Percentiles rank a stretch among this genome's conserved stretches.
phyloP scores from a whole-genome alignment of 2,888 invertebrate species.

The Aplocera efformata region DNA sequence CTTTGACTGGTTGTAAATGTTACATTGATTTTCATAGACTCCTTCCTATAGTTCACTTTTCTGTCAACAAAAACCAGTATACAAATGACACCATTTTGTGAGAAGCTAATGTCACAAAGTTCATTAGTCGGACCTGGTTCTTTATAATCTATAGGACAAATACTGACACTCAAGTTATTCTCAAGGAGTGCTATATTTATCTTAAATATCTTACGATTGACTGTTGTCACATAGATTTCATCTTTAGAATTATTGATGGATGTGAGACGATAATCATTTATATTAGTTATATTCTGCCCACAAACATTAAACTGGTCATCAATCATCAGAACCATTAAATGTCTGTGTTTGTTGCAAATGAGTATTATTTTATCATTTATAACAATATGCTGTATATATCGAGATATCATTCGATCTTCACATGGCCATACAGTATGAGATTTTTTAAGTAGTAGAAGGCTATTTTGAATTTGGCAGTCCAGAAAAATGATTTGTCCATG shows the following conservation, averaged over 20 bases:
- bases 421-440: conserved; percentile 45
- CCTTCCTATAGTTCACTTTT: conserved; percentile 48
- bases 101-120: conserved; percentile 44
- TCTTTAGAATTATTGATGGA: conserved; percentile 37
- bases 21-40: conserved; percentile 43
- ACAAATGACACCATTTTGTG: conserved; percentile 45
- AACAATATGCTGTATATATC: conserved; percentile 35
- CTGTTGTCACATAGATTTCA: conserved; percentile 43
- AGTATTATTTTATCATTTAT: conserved; percentile 43
- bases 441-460: conserved; percentile 31
- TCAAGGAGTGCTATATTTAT: conserved; percentile 31
- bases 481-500: conserved; percentile 46
- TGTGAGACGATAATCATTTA: conserved; percentile 61
- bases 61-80: conserved; percentile 45
- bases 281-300: conserved; percentile 45
- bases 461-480: conserved; percentile 37
- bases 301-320: conserved; percentile 42
- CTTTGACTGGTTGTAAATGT: conserved; percentile 40
- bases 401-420: conserved; percentile 56
- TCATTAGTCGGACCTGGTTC: conserved; percentile 43
- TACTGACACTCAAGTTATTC: conserved; percentile 4
- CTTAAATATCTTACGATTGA: conserved; percentile 52
- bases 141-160: conserved; percentile 38
- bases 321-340: conserved; percentile 50
- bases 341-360: conserved; percentile 59